Base-by-base conservation (phyloP, 2,113 vertebrate genomes). In the Mesocricetus auratus region DNA sequence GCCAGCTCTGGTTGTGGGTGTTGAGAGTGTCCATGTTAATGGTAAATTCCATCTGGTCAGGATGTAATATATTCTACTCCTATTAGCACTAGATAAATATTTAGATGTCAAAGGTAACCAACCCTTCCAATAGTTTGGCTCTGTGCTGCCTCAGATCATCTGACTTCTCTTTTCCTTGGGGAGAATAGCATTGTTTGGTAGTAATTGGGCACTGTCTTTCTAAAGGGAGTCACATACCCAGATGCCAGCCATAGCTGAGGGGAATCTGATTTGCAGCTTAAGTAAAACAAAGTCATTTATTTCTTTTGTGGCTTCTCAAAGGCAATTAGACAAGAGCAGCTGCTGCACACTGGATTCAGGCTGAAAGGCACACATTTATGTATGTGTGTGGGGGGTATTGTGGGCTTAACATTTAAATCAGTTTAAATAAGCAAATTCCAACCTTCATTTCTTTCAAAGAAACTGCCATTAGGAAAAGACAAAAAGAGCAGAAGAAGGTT, bases 231-330 rank as follows among this genome's bases (percentile, higher is more conserved):
- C 39, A 56, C 64, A 29, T 6, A 29, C 19, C 10, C 93, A 94
- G 95, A 96, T 95, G 96, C 90, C 92, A 85, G 77, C 92, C 64
- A 71, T 79, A 89, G 73, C 93, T 95, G 74, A 96, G n/a, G 87
- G 91, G 82, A 97, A 93, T 94, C 77, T 96, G 94, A 97, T 98
- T 93, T 96, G 82, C 78, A 92, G 93, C 86, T 95, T 97, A 95
- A 96, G 73, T 96, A 94, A 97, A 94, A 88, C 81, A 96, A 96
- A 96, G 93, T 94, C 95, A 96, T 96, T 96, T 95, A 95, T 86
- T 97, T 97, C 93, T 83, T 97, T 95, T 93, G 94, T 92, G 47
- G 11, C 24, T 94, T 86, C 87, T 60, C 68, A 85, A 97, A 97
- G 73, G 91, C 77, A 95, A 96, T 97, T 97, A 96, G 89, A 56